A percentile compares a stretch with the other conserved stretches of the same genome.
phyloP scores from a whole-genome alignment of 2,113 vertebrate species.

The Ariopsis seemanni region DNA sequence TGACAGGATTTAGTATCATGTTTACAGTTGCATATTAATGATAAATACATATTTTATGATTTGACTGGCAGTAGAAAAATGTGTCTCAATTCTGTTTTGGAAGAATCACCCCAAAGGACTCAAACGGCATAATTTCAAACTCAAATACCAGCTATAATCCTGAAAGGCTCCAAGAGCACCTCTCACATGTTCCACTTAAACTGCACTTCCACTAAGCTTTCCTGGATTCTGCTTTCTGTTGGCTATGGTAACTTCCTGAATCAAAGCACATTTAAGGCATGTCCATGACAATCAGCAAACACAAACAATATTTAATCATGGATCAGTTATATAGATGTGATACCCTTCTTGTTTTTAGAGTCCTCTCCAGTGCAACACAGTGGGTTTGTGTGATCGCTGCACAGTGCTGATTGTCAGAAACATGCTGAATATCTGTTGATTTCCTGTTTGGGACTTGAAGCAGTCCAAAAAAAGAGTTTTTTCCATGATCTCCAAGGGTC shows the following conservation, averaged over 20 bases:
- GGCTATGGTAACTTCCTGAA: slow-evolving; percentile 58
- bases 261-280: slow-evolving; percentile 59
- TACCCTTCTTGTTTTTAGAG: slow-evolving; percentile 43
- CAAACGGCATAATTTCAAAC: slow-evolving; percentile 36
- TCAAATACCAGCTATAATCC: slow-evolving; percentile 33
- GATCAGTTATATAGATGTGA: slow-evolving; percentile 11
- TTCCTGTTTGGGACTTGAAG: slow-evolving; percentile 71
- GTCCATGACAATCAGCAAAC: slow-evolving; percentile 38
- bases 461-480: slow-evolving; percentile 58
- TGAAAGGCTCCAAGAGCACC: slow-evolving; percentile 48
- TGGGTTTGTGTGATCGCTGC: slow-evolving; percentile 35
- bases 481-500: slow-evolving; percentile 64
- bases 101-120: slow-evolving; percentile 48
- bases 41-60: slow-evolving; percentile 33
- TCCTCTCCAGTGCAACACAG: slow-evolving; percentile 9
- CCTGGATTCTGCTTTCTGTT: slow-evolving; percentile 65
- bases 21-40: slow-evolving; percentile 57
- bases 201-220: slow-evolving; percentile 58
- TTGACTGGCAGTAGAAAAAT: slow-evolving; percentile 57
- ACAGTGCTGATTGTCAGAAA: slow-evolving; percentile 41
- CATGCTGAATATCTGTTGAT: slow-evolving; percentile 61
- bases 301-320: slow-evolving; percentile 18
- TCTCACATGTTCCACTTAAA: slow-evolving; percentile 51
- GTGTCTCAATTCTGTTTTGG: slow-evolving; percentile 64
- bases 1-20: slow-evolving; percentile 14